phyloP scores from a whole-genome alignment of 2,888 invertebrate genomes.

The Vannuccia rotundouncinata region DNA sequence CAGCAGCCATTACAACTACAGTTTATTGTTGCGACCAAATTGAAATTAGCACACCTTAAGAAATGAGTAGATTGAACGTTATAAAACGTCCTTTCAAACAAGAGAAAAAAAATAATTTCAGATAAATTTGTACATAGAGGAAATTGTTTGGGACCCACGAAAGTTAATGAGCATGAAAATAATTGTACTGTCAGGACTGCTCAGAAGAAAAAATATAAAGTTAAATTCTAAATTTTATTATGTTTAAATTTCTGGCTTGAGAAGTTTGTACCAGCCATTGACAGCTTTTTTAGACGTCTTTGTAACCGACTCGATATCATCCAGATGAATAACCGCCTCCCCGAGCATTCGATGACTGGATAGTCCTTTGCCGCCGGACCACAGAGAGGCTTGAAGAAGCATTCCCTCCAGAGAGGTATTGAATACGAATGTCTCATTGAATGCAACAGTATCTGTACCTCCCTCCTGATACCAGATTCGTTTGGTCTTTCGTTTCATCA shows the following conservation, averaged over 20 bases:
- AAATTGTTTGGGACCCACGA: no score
- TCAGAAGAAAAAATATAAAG: no score
- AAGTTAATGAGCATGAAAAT: no score
- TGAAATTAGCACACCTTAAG: no score
- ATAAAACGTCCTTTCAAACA: no score
- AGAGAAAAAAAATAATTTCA: no score
- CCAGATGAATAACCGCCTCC: slow-evolving; percentile 36
- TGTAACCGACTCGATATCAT: slow-evolving; percentile 31
- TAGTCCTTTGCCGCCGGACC: slow-evolving; percentile 37
- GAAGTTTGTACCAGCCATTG: slow-evolving; percentile 37
- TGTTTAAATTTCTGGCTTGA: slow-evolving; percentile 34
- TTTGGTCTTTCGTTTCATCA: slow-evolving; percentile 37
- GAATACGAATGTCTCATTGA: slow-evolving; percentile 34
- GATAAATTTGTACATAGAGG: no score
- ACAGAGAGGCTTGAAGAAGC: slow-evolving; percentile 32
- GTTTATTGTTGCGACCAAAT: no score
- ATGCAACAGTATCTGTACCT: not conserved
- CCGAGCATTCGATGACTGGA: slow-evolving; percentile 37
- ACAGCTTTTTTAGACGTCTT: slow-evolving; percentile 37
- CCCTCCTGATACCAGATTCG: not conserved
- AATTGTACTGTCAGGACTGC: no score
- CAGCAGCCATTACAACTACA: no score
- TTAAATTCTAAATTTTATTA: not conserved
- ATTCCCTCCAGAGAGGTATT: slow-evolving; percentile 34
- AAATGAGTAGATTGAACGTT: no score